Percentiles rank a stretch among this genome's conserved stretches.
These are phyloP conservation scores for Hippasteria phrygiana DNA, from an alignment of 53 echinoderm and acorn worm species.

Conservation along the genomic window DNA sequence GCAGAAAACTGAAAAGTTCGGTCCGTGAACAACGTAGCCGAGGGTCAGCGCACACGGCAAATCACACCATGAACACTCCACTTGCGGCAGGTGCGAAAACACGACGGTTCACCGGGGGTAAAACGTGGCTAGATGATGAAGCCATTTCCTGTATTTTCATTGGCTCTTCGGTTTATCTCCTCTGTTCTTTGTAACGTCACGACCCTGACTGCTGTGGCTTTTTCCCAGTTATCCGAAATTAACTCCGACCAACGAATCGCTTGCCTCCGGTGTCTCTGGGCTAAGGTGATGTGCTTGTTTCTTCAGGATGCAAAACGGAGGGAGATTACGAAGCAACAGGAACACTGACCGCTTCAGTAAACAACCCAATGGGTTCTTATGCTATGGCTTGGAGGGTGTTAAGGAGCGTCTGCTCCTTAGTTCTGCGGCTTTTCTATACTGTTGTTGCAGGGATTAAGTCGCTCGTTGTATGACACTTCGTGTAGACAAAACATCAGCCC, in stretches of 20 bases:
- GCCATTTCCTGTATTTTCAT: not conserved
- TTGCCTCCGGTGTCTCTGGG: not conserved
- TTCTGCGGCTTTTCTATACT: too few relatives aligned
- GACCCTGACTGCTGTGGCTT: not conserved
- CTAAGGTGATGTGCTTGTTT: not conserved
- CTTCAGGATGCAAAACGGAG: not conserved
- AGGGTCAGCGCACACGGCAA: not conserved
- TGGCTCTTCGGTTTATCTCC: not conserved
- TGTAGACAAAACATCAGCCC: too few relatives aligned
- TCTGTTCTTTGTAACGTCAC: not conserved
- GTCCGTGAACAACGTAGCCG: not conserved
- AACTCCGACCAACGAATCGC: not conserved
- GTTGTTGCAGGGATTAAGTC: too few relatives aligned
- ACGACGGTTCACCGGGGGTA: not conserved
- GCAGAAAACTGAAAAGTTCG: not conserved
- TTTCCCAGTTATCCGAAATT: constrained; percentile 2
- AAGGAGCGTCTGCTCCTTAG: too few relatives aligned
- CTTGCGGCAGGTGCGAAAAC: constrained; percentile 23
- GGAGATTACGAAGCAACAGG: not conserved
- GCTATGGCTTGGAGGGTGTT: not conserved
- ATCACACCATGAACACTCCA: not conserved
- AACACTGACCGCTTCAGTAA: not conserved
- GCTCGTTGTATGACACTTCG: too few relatives aligned
- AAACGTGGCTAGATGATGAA: not conserved
- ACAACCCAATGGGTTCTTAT: not conserved